A percentile compares a stretch with the other conserved stretches of the same genome.
Evolutionary conservation across 2,113 vertebrate genomes (phyloP).

Genomic region (Microcebus lehilahytsara): DNA sequence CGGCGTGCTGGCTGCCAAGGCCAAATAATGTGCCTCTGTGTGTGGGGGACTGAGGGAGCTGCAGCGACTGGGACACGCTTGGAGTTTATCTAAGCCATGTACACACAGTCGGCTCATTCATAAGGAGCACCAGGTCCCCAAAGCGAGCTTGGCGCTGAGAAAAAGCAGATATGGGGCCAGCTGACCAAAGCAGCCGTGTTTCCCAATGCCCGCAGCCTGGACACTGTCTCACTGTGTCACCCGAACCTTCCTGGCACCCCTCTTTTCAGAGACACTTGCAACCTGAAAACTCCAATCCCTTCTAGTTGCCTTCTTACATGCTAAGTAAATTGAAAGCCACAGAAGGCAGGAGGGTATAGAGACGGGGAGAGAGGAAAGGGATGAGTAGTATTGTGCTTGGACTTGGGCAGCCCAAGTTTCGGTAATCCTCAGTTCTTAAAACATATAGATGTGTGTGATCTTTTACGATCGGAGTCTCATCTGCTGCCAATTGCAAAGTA

Average conservation of each 20-base stretch:
- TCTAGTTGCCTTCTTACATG: not conserved
- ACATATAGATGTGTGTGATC: conserved; percentile 24
- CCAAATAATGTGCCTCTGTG: conserved; percentile 84
- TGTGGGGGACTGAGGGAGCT: not conserved
- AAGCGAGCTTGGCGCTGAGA: conserved; percentile 55
- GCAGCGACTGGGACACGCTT: not conserved
- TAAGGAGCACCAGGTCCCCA: conserved; percentile 58
- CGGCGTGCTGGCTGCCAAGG: conserved; percentile 75
- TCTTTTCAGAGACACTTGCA: not conserved
- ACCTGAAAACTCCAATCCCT: not conserved
- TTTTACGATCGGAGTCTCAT: not conserved
- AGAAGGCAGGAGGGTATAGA: not conserved
- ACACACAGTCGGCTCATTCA: conserved; percentile 45
- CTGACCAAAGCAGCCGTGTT: not conserved
- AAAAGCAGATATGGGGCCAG: conserved; percentile 77
- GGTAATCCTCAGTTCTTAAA: conserved; percentile 45
- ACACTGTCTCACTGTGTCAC: not conserved
- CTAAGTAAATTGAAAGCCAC: conserved; percentile 34
- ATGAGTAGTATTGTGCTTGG: not conserved
- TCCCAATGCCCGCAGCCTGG: fast-evolving
- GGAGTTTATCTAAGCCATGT: conserved; percentile 57
- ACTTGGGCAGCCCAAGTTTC: conserved; percentile 45
- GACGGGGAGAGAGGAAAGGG: not conserved
- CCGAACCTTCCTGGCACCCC: not conserved
- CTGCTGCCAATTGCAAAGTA: conserved; percentile 58